Conservation (phyloP, 2,113 vertebrate genomes). For the Prolemur simus region DNA sequence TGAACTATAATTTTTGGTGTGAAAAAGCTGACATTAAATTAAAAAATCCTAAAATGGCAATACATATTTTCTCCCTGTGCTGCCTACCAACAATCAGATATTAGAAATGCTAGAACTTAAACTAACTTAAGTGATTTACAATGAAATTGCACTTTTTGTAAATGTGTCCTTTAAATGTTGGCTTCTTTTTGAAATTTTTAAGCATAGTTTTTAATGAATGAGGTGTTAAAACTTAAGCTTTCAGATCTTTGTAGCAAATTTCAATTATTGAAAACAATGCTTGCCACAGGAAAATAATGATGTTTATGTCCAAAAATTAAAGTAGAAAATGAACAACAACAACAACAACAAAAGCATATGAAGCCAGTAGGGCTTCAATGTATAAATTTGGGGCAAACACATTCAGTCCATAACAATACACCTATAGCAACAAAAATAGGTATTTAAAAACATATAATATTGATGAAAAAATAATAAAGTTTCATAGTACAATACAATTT, state of each 20-base stretch:
- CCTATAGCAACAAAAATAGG: background rate
- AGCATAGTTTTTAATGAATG: background rate
- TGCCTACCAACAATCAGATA: background rate
- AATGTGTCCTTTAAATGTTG: background rate
- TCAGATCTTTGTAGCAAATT: background rate
- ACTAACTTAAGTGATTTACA: background rate
- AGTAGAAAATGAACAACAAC: background rate
- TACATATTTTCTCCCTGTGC: background rate
- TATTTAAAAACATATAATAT: background rate
- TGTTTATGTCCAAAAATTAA: background rate
- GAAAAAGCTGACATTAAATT: background rate
- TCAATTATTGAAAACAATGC: background rate
- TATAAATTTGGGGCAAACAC: background rate
- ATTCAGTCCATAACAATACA: background rate
- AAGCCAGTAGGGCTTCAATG: background rate
- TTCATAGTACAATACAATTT: background rate
- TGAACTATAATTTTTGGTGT: background rate
- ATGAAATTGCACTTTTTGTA: background rate
- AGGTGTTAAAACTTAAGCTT: background rate
- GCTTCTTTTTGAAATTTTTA: background rate
- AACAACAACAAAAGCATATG: background rate
- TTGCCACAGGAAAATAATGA: background rate
- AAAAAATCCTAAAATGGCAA: background rate
- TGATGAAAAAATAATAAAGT: conserved; percentile 8
- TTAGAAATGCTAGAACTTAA: background rate